A percentile compares a stretch with the other conserved stretches of the same genome.
These are phyloP conservation scores for Eulemur coronatus DNA, from an alignment of 2,797 vertebrate species.

Conservation along the genomic window DNA sequence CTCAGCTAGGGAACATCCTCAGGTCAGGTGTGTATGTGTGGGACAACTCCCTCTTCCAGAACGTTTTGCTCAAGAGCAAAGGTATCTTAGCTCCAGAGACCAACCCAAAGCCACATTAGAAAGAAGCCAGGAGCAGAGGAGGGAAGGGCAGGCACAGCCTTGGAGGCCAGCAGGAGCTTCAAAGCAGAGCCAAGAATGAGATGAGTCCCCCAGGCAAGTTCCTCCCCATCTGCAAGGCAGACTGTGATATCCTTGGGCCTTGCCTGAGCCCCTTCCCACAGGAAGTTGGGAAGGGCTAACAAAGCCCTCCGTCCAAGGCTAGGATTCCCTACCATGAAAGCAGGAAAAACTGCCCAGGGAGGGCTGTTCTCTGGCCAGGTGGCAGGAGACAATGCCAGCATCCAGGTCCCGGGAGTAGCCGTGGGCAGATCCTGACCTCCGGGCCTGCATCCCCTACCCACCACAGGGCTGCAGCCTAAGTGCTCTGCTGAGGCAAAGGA, in stretches of 20 bases:
- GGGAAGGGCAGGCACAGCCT: neutral
- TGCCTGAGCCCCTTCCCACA: neutral
- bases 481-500: neutral
- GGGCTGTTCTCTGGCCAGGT: neutral
- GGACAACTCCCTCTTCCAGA: neutral
- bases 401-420: neutral
- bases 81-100: neutral
- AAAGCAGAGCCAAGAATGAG: neutral
- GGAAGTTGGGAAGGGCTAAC: neutral
- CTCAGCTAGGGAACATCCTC: neutral
- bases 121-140: neutral
- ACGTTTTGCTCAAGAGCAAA: slow-evolving; percentile 25
- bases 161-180: neutral
- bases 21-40: neutral
- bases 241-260: neutral
- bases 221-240: neutral
- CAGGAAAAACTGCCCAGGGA: neutral
- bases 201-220: neutral
- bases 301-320: neutral
- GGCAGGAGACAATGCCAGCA: neutral
- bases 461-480: neutral
- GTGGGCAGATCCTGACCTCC: neutral
- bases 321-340: neutral
- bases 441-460: neutral
- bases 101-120: neutral